These are phyloP conservation scores for Argopecten irradians DNA, from an alignment of 1,140 invertebrate genomes.

Conservation along the genomic window DNA sequence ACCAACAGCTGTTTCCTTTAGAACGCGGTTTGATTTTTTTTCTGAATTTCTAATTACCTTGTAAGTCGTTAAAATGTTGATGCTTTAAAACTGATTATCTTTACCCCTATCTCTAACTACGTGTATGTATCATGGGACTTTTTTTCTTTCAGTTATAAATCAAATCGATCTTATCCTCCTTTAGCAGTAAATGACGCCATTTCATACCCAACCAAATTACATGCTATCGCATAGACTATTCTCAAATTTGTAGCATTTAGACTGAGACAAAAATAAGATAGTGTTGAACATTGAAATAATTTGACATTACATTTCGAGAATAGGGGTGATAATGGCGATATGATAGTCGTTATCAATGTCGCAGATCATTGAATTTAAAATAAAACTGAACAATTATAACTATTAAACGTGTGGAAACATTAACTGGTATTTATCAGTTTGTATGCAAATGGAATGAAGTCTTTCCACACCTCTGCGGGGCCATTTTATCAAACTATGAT, in stretches of 20 bases:
- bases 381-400: not conserved
- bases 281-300: not conserved
- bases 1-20: slow-evolving; percentile 2
- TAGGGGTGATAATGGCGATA: not conserved
- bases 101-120: not conserved
- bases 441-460: not conserved
- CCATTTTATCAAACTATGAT: not conserved
- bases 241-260: not conserved
- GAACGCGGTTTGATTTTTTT: not conserved
- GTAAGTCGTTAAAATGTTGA: not conserved
- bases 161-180: not conserved
- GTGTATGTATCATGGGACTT: not conserved
- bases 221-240: not conserved
- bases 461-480: not conserved
- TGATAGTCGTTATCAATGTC: not conserved
- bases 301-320: not conserved
- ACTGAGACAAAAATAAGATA: not conserved
- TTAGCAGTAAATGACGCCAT: not conserved
- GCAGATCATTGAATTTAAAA: not conserved
- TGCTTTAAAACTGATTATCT: slow-evolving; percentile 12
- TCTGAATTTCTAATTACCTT: not conserved
- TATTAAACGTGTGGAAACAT: not conserved
- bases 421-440: not conserved
- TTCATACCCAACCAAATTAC: not conserved
- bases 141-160: not conserved